A percentile compares a stretch with the other conserved stretches of the same genome.
phyloP scores from a whole-genome alignment of 2,797 vertebrate species.

The Chiloscyllium punctatum region DNA sequence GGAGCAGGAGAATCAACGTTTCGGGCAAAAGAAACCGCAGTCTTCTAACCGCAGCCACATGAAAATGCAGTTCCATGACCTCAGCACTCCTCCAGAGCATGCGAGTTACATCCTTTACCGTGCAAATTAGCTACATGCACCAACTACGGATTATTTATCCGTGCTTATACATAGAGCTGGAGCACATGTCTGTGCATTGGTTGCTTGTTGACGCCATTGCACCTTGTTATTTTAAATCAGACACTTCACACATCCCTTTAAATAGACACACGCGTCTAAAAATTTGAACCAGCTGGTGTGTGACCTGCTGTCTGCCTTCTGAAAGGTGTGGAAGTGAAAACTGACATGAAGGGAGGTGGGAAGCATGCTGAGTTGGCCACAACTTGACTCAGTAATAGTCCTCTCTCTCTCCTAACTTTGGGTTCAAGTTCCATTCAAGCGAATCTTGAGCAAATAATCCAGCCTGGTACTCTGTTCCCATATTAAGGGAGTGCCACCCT shows the following conservation, averaged over 20 bases:
- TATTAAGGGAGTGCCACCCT: not conserved
- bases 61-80: not conserved
- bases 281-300: not conserved
- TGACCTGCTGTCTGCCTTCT: not conserved
- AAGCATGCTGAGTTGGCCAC: not conserved
- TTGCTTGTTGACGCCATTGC: too few relatives aligned
- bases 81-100: not conserved
- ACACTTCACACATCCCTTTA: not conserved
- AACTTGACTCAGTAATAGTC: not conserved
- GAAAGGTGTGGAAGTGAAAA: not conserved
- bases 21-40: not conserved
- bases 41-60: not conserved
- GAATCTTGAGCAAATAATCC: not conserved
- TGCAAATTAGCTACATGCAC: not conserved
- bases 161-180: not conserved
- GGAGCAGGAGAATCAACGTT: too few relatives aligned
- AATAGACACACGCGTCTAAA: not conserved
- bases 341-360: not conserved
- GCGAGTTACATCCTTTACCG: not conserved
- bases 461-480: not conserved
- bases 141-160: not conserved
- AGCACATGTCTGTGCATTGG: not conserved
- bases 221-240: conserved; percentile 18
- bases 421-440: not conserved
- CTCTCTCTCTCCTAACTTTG: not conserved